Evolutionary conservation across 2,888 invertebrate genomes (phyloP), one percentile per base, ranked within the genome.

Genomic region (Papilio demoleus): DNA sequence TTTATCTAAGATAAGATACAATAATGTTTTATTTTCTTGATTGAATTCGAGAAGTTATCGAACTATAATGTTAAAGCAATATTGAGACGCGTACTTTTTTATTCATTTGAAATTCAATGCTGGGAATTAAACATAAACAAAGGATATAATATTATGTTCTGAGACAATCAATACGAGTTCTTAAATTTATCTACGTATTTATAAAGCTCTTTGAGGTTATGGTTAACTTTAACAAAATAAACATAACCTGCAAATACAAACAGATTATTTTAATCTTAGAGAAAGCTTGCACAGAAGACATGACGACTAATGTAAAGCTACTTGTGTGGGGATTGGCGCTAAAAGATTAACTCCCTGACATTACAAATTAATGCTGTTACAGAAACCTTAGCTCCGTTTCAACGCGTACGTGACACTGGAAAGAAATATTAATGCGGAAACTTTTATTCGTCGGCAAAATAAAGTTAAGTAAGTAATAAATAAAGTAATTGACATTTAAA

Each of bases 31-130:
- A n/a, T 40, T 42, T 56, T 56, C 31, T 31, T 56, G 27, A 60
- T 60, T 38, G 60, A 19, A 53, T 36, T 17, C 34, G 38, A 14
- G 59, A 6, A 27, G 45, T 31, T 47, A 50, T 50, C 47, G 22
- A 50, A 63, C 34, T 63, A 19, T 63, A 64, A 64, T 53, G 38
- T 53, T 38, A 38, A 38, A 64, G 11, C 53, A 64, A 53, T 64
- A 64, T 53, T 53, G 53, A 38, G n/a, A 11, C 64, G 53, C 11
- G 38, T 64, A 38, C 53, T 64, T 53, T 53, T 17, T 17, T 22
- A 38, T 24, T 36, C 17, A 17, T 64, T 38, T 64, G 11, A 64
- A 38, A 53, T 14, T 53, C 53, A 9, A n/a, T n/a, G 22, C 36
- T n/a, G 38, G 4, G 4, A 19, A 64, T 64, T 36, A 64, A 53